Percentiles rank a stretch among this genome's conserved stretches.
Evolutionary conservation across 1,140 invertebrate species (phyloP).

Genomic region (Hormaphis cornu): DNA sequence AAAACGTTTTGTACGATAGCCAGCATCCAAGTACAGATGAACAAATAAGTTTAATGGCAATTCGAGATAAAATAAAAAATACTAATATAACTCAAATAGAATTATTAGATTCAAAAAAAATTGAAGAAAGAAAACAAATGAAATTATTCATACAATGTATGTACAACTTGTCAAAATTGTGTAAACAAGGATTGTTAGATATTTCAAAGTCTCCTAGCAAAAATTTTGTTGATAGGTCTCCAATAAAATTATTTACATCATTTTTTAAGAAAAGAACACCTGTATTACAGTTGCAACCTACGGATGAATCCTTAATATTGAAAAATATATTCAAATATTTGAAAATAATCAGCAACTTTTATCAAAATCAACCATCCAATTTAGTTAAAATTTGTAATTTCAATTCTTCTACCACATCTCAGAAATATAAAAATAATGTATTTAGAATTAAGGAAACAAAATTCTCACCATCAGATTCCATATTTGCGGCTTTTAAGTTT

Average conservation of each 20-base stretch:
- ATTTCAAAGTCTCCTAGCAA: background rate
- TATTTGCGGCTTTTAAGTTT: background rate
- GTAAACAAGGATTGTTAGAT: background rate
- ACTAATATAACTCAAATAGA: background rate
- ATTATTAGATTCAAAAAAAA: background rate
- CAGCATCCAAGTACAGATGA: background rate
- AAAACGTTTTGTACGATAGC: constrained; percentile 1
- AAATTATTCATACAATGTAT: background rate
- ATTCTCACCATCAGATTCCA: background rate
- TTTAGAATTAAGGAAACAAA: constrained; percentile 10
- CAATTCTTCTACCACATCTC: background rate
- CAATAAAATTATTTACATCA: background rate
- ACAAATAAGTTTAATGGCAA: background rate
- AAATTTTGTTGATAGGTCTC: background rate
- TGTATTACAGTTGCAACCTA: background rate
- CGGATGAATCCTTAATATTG: background rate
- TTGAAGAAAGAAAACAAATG: background rate
- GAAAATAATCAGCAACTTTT: background rate
- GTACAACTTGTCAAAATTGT: background rate
- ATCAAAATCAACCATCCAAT: background rate
- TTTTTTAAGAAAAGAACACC: background rate
- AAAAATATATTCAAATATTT: background rate
- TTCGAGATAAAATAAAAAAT: background rate
- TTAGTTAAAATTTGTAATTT: background rate
- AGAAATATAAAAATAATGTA: background rate